A percentile compares a stretch with the other conserved stretches of the same genome.
These are phyloP conservation scores for Mellilla xanthometata DNA, from an alignment of 2,888 invertebrate genomes.

Conservation along the genomic window DNA sequence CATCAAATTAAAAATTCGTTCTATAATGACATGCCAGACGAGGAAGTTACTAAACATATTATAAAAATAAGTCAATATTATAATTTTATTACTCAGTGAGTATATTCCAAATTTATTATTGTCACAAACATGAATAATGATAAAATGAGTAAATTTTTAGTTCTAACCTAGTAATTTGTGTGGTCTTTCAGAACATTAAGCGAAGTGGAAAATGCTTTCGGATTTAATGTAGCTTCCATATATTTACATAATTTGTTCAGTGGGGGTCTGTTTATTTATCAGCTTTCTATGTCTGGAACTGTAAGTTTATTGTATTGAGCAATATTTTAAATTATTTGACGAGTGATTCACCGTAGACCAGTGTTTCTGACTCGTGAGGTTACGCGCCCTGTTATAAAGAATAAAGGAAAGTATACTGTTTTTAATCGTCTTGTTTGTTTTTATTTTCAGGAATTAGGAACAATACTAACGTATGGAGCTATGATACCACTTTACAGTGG, in stretches of 20 bases:
- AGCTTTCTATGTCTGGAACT: constrained; percentile 41
- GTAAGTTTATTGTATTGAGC: constrained; percentile 35
- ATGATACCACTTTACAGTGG: constrained; percentile 33
- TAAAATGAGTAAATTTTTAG: no score
- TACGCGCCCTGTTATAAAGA: no score
- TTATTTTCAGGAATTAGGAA: constrained; percentile 33
- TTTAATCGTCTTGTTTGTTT: no score
- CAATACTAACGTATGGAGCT: constrained; percentile 38
- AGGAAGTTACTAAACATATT: constrained; percentile 32
- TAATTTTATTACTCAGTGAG: no score
- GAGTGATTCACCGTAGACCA: no score
- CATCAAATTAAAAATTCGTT: constrained; percentile 33
- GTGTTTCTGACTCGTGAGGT: no score
- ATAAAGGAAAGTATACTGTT: no score
- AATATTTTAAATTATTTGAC: no score
- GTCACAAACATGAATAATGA: no score
- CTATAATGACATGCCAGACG: constrained; percentile 25
- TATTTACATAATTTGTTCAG: constrained; percentile 47
- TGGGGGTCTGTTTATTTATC: constrained; percentile 47
- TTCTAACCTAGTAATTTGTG: no score
- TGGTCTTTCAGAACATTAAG: constrained; percentile 45
- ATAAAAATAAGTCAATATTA: constrained; percentile 30
- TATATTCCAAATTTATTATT: no score
- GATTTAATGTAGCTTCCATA: constrained; percentile 40
- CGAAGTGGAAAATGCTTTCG: constrained; percentile 43